Conservation (phyloP, 2,888 invertebrate species). For the Bombyx huttoni region DNA sequence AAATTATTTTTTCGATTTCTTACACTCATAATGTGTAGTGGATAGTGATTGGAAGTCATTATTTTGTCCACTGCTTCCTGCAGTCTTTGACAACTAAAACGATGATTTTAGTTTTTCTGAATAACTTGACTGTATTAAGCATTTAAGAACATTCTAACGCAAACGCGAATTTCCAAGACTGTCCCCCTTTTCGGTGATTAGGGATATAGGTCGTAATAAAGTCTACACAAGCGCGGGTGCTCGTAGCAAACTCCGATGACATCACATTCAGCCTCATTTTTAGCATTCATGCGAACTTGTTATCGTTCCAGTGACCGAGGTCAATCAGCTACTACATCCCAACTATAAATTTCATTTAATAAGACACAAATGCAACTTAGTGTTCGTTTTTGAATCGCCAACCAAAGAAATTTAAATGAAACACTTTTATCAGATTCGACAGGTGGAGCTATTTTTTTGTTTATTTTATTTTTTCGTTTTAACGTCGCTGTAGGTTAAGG, state of each 20-base stretch:
- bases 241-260: neutral
- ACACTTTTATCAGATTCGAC: conserved; percentile 71
- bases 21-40: too few relatives aligned
- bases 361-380: conserved; percentile 66
- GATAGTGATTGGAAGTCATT: too few relatives aligned
- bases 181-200: too few relatives aligned
- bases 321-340: conserved; percentile 65
- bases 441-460: conserved; percentile 55
- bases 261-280: conserved; percentile 28
- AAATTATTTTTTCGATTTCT: too few relatives aligned
- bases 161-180: too few relatives aligned
- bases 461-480: conserved; percentile 50
- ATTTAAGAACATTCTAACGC: too few relatives aligned
- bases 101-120: too few relatives aligned
- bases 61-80: too few relatives aligned
- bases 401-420: conserved; percentile 69
- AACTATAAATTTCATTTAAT: conserved; percentile 73
- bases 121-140: too few relatives aligned
- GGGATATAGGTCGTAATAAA: too few relatives aligned
- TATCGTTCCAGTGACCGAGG: conserved; percentile 62
- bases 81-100: too few relatives aligned
- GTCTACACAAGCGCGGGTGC: too few relatives aligned
- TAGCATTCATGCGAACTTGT: conserved; percentile 46
- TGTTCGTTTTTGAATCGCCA: conserved; percentile 62
- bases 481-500: conserved; percentile 67